phyloP scores from a whole-genome alignment of 2,113 vertebrate genomes.

The Nematolebias whitei region DNA sequence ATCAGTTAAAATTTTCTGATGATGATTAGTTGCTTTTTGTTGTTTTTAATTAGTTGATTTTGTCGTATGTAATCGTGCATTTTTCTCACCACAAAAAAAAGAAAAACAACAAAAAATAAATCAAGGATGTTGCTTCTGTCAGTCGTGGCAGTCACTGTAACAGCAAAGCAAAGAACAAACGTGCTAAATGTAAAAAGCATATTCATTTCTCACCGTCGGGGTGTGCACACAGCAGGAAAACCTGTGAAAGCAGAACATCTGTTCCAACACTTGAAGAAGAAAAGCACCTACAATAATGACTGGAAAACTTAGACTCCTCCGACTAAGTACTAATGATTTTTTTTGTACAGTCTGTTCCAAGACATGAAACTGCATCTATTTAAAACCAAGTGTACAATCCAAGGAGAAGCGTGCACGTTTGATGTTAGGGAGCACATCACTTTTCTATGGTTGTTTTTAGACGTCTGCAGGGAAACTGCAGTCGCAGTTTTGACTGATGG shows the following conservation, averaged over 20 bases:
- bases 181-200: not conserved
- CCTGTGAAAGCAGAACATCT: constrained; percentile 3
- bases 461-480: not conserved
- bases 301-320: constrained; percentile 13
- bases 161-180: constrained; percentile 1
- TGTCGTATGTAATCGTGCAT: no score
- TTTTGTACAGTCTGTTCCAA: not conserved
- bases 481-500: constrained; percentile 20
- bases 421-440: not conserved
- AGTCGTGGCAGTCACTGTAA: not conserved
- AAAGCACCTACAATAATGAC: not conserved
- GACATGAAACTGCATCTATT: not conserved
- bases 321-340: not conserved
- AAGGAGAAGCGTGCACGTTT: not conserved
- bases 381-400: not conserved
- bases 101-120: not conserved
- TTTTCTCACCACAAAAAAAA: no score
- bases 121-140: not conserved
- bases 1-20: not conserved
- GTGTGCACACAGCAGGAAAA: not conserved
- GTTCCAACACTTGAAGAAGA: constrained; percentile 3
- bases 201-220: not conserved
- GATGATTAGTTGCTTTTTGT: not conserved
- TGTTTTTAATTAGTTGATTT: not conserved
- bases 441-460: not conserved